phyloP scores from a whole-genome alignment of 2,113 vertebrate species.

The Todiramphus saurophagus region DNA sequence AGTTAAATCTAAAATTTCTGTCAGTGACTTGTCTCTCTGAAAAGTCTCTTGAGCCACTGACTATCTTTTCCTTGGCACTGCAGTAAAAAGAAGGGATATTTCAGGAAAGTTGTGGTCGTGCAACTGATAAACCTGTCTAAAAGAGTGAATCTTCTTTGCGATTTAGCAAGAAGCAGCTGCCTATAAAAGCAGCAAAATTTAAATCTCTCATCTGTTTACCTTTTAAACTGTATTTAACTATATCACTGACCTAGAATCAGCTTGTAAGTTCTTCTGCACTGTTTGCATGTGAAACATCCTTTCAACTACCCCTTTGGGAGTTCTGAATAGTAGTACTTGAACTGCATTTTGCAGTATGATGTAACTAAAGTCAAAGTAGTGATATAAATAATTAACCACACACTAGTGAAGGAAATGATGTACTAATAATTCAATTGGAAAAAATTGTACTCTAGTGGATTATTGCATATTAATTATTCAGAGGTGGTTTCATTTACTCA shows the following conservation, averaged over 20 bases:
- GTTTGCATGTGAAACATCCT: background rate
- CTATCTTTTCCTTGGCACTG: background rate
- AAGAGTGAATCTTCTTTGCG: background rate
- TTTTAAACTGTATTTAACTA: background rate
- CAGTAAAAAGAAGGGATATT: background rate
- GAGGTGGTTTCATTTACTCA: background rate
- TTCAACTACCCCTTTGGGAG: background rate
- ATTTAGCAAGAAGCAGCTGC: background rate
- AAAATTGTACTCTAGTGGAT: background rate
- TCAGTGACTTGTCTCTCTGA: background rate
- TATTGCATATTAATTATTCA: background rate
- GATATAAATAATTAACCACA: background rate
- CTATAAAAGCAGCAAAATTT: background rate
- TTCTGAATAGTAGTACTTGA: background rate
- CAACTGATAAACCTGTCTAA: background rate
- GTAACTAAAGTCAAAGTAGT: background rate
- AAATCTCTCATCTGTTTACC: background rate
- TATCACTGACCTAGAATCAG: background rate
- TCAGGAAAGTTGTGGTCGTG: background rate
- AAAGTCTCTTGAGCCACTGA: background rate
- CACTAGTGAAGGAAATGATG: background rate
- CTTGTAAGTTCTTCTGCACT: background rate
- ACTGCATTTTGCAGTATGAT: background rate
- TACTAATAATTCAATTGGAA: background rate
- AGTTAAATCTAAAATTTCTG: background rate